phyloP scores from a whole-genome alignment of 2,888 invertebrate genomes.

The Cryptosula pallasiana region DNA sequence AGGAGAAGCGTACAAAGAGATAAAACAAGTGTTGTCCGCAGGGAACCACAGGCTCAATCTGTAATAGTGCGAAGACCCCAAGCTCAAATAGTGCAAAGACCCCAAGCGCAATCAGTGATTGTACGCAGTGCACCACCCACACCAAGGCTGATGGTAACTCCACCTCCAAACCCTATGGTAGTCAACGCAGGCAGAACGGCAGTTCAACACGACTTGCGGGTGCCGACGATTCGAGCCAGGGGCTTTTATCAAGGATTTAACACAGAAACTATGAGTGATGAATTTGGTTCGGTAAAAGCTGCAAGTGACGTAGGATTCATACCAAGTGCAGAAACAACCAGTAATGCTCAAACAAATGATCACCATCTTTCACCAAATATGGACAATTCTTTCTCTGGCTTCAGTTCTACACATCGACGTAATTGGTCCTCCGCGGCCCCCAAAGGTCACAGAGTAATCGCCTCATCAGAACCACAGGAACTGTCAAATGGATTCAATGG shows the following conservation, averaged over 20 bases:
- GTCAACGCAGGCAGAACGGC: background rate
- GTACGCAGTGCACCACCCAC: background rate
- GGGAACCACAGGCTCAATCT: background rate
- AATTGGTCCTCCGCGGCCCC: background rate
- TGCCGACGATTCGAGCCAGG: background rate
- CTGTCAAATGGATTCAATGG: background rate
- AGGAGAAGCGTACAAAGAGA: background rate
- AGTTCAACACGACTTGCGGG: background rate
- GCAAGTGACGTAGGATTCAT: background rate
- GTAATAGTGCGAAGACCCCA: background rate
- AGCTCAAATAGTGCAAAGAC: background rate
- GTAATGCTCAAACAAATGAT: background rate
- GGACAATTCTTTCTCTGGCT: background rate
- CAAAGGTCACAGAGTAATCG: background rate
- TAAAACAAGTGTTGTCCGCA: background rate
- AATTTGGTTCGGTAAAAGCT: background rate
- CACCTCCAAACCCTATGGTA: background rate
- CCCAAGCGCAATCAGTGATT: background rate
- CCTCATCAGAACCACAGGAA: slow-evolving; percentile 15
- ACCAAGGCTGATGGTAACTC: background rate
- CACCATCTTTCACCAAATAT: background rate
- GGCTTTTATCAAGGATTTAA: background rate
- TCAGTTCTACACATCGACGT: background rate
- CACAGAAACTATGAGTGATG: background rate
- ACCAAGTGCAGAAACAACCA: too few relatives aligned